A percentile compares a stretch with the other conserved stretches of the same genome.
Evolutionary conservation across 2,113 vertebrate species (phyloP).

Genomic region (Poeciliopsis turrubarensis): DNA sequence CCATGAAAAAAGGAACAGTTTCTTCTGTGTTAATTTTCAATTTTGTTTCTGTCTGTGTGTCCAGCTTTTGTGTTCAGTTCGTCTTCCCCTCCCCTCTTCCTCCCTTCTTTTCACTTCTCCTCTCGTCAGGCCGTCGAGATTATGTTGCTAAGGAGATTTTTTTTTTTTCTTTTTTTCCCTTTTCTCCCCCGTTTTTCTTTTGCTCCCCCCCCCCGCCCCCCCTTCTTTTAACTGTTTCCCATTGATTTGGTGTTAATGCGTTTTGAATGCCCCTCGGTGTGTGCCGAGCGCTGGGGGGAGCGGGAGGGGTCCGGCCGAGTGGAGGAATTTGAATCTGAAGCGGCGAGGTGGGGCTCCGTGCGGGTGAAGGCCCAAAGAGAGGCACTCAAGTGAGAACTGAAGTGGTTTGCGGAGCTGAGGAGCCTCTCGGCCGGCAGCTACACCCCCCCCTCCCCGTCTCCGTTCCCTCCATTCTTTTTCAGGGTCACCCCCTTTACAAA

Average conservation of each 20-base stretch:
- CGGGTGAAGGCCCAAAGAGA: constrained; percentile 89
- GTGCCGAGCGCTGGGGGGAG: constrained; percentile 67
- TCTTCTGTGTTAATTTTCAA: constrained; percentile 97
- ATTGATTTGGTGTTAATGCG: constrained; percentile 99
- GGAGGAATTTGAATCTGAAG: constrained; percentile 97
- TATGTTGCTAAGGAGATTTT: constrained; percentile 99
- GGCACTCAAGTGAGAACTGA: constrained; percentile 99
- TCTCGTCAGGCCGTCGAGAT: constrained; percentile 93
- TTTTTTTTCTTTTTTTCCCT: constrained; percentile 56
- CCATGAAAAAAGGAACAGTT: constrained; percentile 98
- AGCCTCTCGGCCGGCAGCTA: constrained; percentile 45
- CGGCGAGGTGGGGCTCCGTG: constrained; percentile 86
- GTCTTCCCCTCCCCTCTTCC: constrained; percentile 81
- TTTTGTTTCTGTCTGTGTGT: constrained; percentile 92
- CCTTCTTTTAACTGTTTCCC: constrained; percentile 93
- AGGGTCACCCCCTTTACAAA: constrained; percentile 59
- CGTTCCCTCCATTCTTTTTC: constrained; percentile 39
- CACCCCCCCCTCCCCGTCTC: constrained; percentile 32
- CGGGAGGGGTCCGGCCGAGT: constrained; percentile 86
- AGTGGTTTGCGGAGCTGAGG: constrained; percentile 87
- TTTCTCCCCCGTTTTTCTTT: constrained; percentile 69
- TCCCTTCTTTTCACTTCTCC: constrained; percentile 90
- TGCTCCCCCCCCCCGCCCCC: constrained; percentile 59
- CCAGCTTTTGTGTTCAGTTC: constrained; percentile 90
- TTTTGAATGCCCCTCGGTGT: constrained; percentile 99